These are phyloP conservation scores for Fringilla coelebs DNA, from an alignment of 2,797 vertebrate species.

Conservation along the genomic window DNA sequence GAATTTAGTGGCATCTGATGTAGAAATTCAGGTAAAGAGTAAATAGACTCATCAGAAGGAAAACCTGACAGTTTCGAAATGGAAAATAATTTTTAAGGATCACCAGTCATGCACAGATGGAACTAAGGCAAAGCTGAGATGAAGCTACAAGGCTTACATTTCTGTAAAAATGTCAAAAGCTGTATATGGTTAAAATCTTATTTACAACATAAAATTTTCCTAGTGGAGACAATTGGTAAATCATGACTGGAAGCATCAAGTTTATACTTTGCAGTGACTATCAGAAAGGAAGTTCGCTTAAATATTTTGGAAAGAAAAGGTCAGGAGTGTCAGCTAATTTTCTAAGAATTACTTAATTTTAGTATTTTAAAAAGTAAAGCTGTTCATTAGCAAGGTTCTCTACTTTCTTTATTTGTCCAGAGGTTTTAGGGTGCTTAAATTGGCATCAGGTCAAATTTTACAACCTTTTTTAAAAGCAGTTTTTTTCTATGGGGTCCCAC, in stretches of 20 bases:
- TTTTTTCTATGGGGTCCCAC: not conserved
- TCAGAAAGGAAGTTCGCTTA: slow-evolving; percentile 3
- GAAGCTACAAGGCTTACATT: not conserved
- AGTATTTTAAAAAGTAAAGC: not conserved
- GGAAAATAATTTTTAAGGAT: not conserved
- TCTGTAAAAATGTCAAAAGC: not conserved
- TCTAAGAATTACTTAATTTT: slow-evolving; percentile 3
- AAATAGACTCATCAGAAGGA: not conserved
- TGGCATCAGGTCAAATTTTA: not conserved
- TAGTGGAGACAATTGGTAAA: not conserved
- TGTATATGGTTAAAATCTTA: not conserved
- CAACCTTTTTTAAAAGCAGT: not conserved
- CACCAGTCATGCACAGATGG: not conserved
- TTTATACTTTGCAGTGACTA: not conserved
- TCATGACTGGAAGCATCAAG: not conserved
- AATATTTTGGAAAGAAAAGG: slow-evolving; percentile 9
- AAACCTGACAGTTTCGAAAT: not conserved
- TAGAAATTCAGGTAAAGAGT: slow-evolving; percentile 31
- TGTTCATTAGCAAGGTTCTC: not conserved
- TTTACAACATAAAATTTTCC: not conserved
- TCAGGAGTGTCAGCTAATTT: not conserved
- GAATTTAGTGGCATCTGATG: slow-evolving; percentile 22
- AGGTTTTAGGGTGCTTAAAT: not conserved
- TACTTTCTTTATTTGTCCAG: not conserved
- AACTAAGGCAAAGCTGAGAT: not conserved